Conservation (phyloP, 2,888 invertebrate species). For the Coenonympha glycerion region DNA sequence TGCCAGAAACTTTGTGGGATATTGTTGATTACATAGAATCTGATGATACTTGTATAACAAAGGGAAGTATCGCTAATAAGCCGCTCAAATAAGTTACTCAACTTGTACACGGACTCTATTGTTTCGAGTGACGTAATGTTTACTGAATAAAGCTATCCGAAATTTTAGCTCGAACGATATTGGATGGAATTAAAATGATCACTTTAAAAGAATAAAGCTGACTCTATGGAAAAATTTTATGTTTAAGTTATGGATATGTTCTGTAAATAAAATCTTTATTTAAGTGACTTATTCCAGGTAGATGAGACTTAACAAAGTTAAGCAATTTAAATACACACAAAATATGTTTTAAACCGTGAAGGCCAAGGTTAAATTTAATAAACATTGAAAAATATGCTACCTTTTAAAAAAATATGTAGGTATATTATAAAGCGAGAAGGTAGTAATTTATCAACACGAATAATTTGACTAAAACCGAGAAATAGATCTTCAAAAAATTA, state of each 20-base stretch:
- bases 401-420: too few species aligned
- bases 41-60: constrained; percentile 5
- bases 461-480: not conserved
- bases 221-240: not conserved
- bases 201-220: not conserved
- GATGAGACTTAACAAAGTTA: not conserved
- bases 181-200: not conserved
- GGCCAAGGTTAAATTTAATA: constrained; percentile 18
- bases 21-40: constrained; percentile 12
- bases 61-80: constrained; percentile 18
- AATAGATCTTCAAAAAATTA: not conserved
- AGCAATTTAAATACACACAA: constrained; percentile 15
- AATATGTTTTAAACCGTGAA: constrained; percentile 3
- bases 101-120: constrained; percentile 22
- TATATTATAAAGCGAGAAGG: too few species aligned
- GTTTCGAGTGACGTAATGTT: constrained; percentile 24
- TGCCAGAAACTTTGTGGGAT: constrained; percentile 15
- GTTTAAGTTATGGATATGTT: not conserved
- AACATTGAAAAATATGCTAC: not conserved
- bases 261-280: not conserved
- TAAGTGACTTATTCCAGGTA: constrained; percentile 4
- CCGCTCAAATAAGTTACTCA: constrained; percentile 20
- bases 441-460: too few species aligned
- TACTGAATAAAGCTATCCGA: constrained; percentile 12
- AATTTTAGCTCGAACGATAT: too few species aligned